phyloP scores from a whole-genome alignment of 2,113 vertebrate genomes.

The Scomber scombrus region DNA sequence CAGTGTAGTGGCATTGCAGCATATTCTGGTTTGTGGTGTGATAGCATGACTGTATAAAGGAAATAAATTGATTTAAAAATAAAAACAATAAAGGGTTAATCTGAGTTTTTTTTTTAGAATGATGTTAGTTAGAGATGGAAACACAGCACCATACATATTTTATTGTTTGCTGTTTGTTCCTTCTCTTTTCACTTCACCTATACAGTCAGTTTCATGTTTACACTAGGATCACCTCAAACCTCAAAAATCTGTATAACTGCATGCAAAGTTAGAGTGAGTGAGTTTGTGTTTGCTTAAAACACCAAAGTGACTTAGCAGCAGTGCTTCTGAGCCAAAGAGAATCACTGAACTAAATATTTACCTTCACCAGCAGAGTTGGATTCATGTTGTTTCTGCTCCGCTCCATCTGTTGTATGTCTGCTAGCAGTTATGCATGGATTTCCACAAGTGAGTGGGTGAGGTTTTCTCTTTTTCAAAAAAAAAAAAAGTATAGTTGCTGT shows the following conservation, averaged over 20 bases:
- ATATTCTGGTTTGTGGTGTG: not conserved
- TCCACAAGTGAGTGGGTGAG: conserved; percentile 8
- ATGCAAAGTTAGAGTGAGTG: not conserved
- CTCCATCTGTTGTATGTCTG: conserved; percentile 28
- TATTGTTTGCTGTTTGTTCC: not conserved
- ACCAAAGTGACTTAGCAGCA: not conserved
- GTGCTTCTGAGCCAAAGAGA: not conserved
- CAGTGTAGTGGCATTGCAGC: not conserved
- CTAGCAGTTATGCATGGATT: not conserved
- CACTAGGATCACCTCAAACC: not conserved
- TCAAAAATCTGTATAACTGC: not conserved
- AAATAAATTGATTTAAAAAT: no score
- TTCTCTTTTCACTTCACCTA: not conserved
- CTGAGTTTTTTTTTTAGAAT: no score
- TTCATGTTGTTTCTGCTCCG: not conserved
- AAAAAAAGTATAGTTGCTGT: not conserved
- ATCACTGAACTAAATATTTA: conserved; percentile 16
- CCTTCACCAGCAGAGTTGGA: conserved; percentile 2
- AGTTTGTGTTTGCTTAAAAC: not conserved
- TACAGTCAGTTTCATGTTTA: not conserved
- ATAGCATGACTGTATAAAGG: no score
- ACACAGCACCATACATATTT: not conserved
- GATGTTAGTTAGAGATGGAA: no score
- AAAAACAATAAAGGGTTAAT: no score
- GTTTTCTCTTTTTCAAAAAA: not conserved